Evolutionary conservation across 2,113 vertebrate species (phyloP), one percentile per base, ranked within the genome.

Genomic region (Struthidea cinerea): DNA sequence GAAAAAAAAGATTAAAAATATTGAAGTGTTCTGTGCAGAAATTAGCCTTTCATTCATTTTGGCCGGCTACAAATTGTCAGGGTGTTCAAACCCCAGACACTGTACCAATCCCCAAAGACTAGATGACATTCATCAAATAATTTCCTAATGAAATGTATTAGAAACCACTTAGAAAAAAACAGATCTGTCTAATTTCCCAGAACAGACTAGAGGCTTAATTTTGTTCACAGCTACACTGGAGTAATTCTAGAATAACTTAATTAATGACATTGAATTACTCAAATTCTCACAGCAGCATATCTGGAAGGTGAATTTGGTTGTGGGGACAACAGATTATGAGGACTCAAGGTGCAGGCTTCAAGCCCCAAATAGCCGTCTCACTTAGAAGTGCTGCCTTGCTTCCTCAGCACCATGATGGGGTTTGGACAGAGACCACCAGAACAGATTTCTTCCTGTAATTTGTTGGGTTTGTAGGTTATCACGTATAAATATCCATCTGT

Each of bases 201-300:
- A 94, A 95, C 83, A 89, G 90, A 92, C 57, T 80, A 76, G 60
- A 93, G 86, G 92, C 76, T 94, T 96, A 91, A 96, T 96, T 96
- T 90, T 92, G 81, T 95, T 96, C 81, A 87, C 80, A 92, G 92
- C 70, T 94, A 93, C 86, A 91, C 37, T 64, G 69, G 69, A 96
- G 56, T 95, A 96, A 95, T 95, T 90, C 88, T 95, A 64, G 69
- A 94, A 90, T 93, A 97, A 94, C 86, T 88, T 96, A 96, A 96
- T 89, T 94, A 90, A 94, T 93, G 88, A 93, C 64, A 93, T 1
- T 76, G 92, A 94, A 89, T 88, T 89, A 84, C 88, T 92, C 53
- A 78, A 89, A 94, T 81, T 84, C 83, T 84, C 76, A 61, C 56
- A 90, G 88, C 73, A 82, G 77, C 23, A 1, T 92, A 92, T 93